These are phyloP conservation scores for Chydorus sphaericus DNA, from an alignment of 2,888 invertebrate genomes.

Conservation along the genomic window DNA sequence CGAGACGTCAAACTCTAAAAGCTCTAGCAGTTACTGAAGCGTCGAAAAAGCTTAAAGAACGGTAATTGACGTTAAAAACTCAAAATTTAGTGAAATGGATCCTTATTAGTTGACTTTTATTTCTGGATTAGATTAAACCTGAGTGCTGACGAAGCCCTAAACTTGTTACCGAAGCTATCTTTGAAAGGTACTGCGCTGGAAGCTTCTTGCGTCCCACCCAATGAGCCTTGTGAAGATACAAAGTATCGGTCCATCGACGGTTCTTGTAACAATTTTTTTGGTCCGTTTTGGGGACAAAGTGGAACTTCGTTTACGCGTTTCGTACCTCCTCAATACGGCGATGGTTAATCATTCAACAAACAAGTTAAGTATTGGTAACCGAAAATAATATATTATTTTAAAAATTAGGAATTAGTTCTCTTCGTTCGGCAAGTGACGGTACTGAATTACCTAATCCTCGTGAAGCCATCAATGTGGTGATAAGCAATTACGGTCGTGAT, in stretches of 20 bases:
- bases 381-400: no score
- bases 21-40: neutral
- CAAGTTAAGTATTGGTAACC: no score
- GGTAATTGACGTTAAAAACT: neutral
- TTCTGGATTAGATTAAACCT: neutral
- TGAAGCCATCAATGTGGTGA: neutral
- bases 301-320: conserved; percentile 61
- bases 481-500: neutral
- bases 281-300: conserved; percentile 66
- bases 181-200: neutral
- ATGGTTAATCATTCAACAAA: no score
- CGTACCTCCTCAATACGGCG: conserved; percentile 53
- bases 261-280: conserved; percentile 74
- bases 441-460: conserved; percentile 26
- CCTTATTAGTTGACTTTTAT: neutral
- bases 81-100: neutral
- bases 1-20: neutral
- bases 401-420: conserved; percentile 42
- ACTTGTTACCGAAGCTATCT: neutral
- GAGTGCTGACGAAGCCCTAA: neutral
- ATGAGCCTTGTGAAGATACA: conserved; percentile 30
- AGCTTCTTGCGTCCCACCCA: neutral
- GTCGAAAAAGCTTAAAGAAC: neutral
- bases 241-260: conserved; percentile 68
- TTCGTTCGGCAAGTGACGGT: conserved; percentile 75